Evolutionary conservation across 2,113 vertebrate species (phyloP), one percentile per base, ranked within the genome.

Genomic region (Nibea albiflora): DNA sequence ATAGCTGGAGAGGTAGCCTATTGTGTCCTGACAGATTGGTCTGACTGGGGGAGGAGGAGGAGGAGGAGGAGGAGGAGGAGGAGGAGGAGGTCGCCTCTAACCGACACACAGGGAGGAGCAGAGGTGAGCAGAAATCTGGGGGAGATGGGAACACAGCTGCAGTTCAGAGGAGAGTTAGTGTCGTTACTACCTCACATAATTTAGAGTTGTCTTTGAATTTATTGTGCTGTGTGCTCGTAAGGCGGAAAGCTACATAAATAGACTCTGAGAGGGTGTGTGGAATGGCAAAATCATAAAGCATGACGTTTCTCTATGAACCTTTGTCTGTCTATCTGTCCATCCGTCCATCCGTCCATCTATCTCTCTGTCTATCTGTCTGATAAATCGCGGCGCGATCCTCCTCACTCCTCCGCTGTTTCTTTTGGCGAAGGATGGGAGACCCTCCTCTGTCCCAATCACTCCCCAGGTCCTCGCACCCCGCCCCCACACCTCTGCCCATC

Each of bases 1-100:
- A 97, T 85, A 94, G 92, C 86, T 86, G 86, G 85, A 95, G 92
- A 90, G 90, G 93, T 93, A 95, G 93, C 93, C 92, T 92, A 95
- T 95, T 95, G 93, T 95, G 85, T 72, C 90, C 93, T 96, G 95
- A 96, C 95, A 96, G 95, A 96, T 92, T 92, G 93, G 91, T 95
- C 95, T 94, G 76, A 91, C 93, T 95, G 92, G 65, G 80, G 85
- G 81, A 88, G 78, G 65, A 81, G 73, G 84, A 76, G 89, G 80
- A 90, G 88, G 90, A 44, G 46, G 46, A n/a, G 52, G 46, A n/a
- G 52, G 69, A 57, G 69, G 71, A 74, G 73, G 85, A 77, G 89
- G 80, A 90, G 89, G 35, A 39, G 35, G 35, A 39, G 35, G 91
- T 86, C 76, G 39, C 85, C 78, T 91, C 83, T 76, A 79, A 88